Evolutionary conservation across 2,888 invertebrate genomes (phyloP), one percentile per base, ranked within the genome.

Genomic region (Diabrotica balteata): DNA sequence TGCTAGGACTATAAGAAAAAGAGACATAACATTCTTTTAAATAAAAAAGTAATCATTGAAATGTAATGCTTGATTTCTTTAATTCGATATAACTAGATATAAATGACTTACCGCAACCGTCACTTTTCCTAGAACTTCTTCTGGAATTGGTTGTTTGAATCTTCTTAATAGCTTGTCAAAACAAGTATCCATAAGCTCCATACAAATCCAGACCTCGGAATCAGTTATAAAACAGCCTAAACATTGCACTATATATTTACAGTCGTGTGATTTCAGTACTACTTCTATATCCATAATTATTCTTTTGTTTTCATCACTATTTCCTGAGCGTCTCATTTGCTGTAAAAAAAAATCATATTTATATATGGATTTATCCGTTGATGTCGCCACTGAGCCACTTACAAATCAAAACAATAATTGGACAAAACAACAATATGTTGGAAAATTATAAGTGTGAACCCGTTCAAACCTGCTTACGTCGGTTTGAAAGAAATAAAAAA

Each of bases 101-200:
- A 55, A 44, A 10, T 17, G 52, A 73, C 76, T 90, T 84, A 97
- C 97, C 78, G 97, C 96, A 72, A 97, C 93, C 69, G 97, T 95
- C 75, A 99, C 95, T 88, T 98, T 98, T 76, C 98, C 98, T 75
- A 99, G 87, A 80, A 99, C 96, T 77, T 90, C 89, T 86, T 99
- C 98, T 5, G 98, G 98, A 80, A 99, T 94, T n/a, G 97, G 93
- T 75, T 90, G 90, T 71, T 92, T 91, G 50, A 94, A 87, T 76
- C 91, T 86, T 84, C 96, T 96, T 70, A 98, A 87, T 80, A 99
- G 86, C 86, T 98, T 98, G 84, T 99, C 99, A 82, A 99, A 93
- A 86, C 99, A 99, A 22, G 97, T 97, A 10, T 96, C 93, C 99
- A 99, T 99, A 75, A 98, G 88, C 86, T 99, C 99, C 99, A 99